phyloP scores from a whole-genome alignment of 2,888 invertebrate genomes.

The Acholoe squamosa region DNA sequence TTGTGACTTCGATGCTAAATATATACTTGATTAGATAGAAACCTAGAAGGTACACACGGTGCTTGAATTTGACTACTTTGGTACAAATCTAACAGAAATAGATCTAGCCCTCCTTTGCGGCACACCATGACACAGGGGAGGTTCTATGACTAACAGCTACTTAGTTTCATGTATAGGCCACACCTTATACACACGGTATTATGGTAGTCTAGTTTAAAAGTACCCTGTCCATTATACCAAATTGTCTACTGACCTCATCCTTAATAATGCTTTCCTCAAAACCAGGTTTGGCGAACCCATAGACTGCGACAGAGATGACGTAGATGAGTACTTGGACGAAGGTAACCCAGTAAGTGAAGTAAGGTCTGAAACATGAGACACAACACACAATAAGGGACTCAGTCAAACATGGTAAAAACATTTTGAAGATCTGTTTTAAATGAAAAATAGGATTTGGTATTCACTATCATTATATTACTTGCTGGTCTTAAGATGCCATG shows the following conservation, averaged over 20 bases:
- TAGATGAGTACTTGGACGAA: constrained; percentile 96
- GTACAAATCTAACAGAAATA: too few relatives aligned
- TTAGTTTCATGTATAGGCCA: too few relatives aligned
- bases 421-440: too few relatives aligned
- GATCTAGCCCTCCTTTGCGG: background rate
- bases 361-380: constrained; percentile 87
- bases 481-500: too few relatives aligned
- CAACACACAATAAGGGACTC: background rate
- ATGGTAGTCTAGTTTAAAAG: background rate
- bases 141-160: too few relatives aligned
- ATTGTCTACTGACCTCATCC: constrained; percentile 69
- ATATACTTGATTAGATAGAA: too few relatives aligned
- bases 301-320: constrained; percentile 94
- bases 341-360: constrained; percentile 99
- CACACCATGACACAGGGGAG: background rate
- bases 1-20: too few relatives aligned
- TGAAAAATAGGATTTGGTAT: too few relatives aligned
- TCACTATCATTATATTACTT: too few relatives aligned
- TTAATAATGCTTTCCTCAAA: constrained; percentile 89
- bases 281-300: constrained; percentile 97
- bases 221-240: background rate
- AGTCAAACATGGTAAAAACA: too few relatives aligned
- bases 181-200: background rate
- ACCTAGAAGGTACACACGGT: too few relatives aligned
- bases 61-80: too few relatives aligned